Conservation (phyloP, 2,797 vertebrate genomes). For the Danio tinwini region DNA sequence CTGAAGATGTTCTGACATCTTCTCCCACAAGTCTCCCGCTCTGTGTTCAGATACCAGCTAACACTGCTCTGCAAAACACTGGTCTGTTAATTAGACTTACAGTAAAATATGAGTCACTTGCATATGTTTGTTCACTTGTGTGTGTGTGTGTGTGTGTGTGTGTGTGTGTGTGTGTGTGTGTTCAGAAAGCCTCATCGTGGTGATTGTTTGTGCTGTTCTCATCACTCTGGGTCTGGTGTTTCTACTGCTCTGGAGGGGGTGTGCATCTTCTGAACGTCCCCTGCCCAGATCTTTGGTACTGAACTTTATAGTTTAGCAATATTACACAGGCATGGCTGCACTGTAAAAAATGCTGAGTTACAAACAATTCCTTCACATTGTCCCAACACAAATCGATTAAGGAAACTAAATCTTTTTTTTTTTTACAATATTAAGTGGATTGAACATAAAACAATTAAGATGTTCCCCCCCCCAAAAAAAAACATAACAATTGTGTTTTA, state of each 20-base stretch:
- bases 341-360: no score
- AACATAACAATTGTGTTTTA: no score
- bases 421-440: no score
- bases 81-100: background rate
- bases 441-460: no score
- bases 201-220: constrained; percentile 62
- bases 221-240: constrained; percentile 55
- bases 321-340: background rate
- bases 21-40: constrained; percentile 62
- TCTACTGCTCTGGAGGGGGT: constrained; percentile 44
- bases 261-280: constrained; percentile 34
- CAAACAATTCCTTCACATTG: no score
- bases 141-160: background rate
- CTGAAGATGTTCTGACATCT: constrained; percentile 26
- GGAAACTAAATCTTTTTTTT: no score
- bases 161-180: constrained; percentile 26
- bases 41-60: constrained; percentile 63
- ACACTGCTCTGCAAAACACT: background rate
- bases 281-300: constrained; percentile 68
- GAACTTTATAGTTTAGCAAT: background rate
- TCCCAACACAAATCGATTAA: no score
- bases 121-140: background rate
- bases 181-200: constrained; percentile 57
- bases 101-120: background rate
- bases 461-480: no score